Evolutionary conservation across 2,797 vertebrate genomes (phyloP).

Genomic region (Oophaga sylvatica): DNA sequence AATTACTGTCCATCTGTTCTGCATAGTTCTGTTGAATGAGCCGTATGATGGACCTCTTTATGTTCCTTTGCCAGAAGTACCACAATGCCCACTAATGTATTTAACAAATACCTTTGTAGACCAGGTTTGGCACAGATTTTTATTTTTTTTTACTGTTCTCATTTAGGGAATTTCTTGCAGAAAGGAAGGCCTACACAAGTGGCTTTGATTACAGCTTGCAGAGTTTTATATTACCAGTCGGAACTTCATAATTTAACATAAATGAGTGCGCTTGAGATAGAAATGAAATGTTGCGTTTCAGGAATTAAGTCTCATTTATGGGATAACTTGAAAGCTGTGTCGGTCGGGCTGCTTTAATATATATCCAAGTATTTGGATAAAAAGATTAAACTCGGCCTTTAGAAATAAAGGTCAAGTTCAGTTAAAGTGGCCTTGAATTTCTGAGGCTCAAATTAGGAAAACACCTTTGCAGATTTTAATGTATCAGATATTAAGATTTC

Average conservation of each 20-base stretch:
- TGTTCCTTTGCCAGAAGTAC: background rate
- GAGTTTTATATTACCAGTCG: constrained; percentile 32
- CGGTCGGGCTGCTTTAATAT: constrained; percentile 18
- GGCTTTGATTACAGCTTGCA: constrained; percentile 18
- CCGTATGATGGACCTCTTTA: background rate
- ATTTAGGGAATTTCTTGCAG: constrained; percentile 27
- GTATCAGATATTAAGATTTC: too few relatives aligned
- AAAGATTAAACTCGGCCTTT: background rate
- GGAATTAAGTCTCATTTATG: constrained; percentile 15
- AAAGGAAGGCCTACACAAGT: background rate
- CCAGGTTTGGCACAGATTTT: constrained; percentile 1
- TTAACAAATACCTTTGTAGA: constrained; percentile 5
- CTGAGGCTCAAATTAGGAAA: background rate
- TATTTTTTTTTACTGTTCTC: constrained; percentile 15
- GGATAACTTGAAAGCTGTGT: constrained; percentile 9
- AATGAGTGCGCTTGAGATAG: constrained; percentile 13
- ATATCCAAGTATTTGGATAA: constrained; percentile 14
- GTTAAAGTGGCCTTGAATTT: background rate
- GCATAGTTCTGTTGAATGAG: background rate
- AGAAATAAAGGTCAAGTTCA: background rate
- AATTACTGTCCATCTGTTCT: background rate
- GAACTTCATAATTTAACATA: constrained; percentile 35
- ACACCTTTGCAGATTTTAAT: background rate
- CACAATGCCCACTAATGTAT: constrained; percentile 9
- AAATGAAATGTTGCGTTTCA: constrained; percentile 22